A percentile compares a stretch with the other conserved stretches of the same genome.
phyloP scores from a whole-genome alignment of 64 coral and sea anemone species.

The Stylophora pistillata region DNA sequence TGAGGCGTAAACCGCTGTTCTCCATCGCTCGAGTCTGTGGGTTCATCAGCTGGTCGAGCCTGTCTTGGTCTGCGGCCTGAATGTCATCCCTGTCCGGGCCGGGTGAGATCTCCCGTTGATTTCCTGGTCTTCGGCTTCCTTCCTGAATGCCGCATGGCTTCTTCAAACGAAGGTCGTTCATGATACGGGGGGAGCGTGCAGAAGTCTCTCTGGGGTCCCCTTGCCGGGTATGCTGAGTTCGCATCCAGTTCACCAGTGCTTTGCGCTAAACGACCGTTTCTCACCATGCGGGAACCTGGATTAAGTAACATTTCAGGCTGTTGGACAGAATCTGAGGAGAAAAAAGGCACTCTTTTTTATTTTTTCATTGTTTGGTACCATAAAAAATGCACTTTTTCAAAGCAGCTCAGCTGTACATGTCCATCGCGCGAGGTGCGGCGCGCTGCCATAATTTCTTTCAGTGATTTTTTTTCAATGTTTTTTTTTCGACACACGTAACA shows the following conservation, averaged over 20 bases:
- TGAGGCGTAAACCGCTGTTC: conserved; percentile 41
- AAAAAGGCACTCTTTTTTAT: background rate
- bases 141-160: conserved; percentile 86
- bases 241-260: conserved; percentile 73
- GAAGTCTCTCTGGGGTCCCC: conserved; percentile 82
- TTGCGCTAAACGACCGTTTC: conserved; percentile 63
- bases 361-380: background rate
- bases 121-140: conserved; percentile 69
- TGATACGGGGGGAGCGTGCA: conserved; percentile 81
- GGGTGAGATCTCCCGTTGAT: conserved; percentile 76
- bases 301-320: conserved; percentile 74
- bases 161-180: conserved; percentile 90
- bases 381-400: too few relatives aligned
- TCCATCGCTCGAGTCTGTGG: conserved; percentile 71
- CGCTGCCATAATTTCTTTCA: too few relatives aligned
- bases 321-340: conserved; percentile 68
- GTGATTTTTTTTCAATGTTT: too few relatives aligned
- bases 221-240: conserved; percentile 60
- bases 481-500: too few relatives aligned
- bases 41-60: conserved; percentile 46
- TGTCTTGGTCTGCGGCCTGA: conserved; percentile 53
- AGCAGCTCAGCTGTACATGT: too few relatives aligned
- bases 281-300: conserved; percentile 74
- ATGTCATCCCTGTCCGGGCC: conserved; percentile 28
- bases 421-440: too few relatives aligned